These are phyloP conservation scores for Ormyrus rosae DNA, from an alignment of 2,888 invertebrate species.

Conservation along the genomic window DNA sequence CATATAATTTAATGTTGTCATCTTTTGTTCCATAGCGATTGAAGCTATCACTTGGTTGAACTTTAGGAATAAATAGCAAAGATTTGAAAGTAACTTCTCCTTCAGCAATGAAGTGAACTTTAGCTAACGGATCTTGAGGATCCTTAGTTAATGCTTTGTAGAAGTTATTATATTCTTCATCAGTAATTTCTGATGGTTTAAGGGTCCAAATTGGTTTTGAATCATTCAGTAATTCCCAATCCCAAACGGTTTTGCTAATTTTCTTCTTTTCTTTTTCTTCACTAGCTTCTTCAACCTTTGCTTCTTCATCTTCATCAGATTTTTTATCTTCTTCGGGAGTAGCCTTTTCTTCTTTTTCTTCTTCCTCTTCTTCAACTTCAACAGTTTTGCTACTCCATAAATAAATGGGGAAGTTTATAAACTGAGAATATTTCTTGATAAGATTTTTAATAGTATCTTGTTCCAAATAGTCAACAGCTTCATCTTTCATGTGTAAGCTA, in stretches of 20 bases:
- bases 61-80: slow-evolving; percentile 93
- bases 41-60: slow-evolving; percentile 95
- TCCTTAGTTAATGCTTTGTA: slow-evolving; percentile 97
- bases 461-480: slow-evolving; percentile 97
- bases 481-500: slow-evolving; percentile 95
- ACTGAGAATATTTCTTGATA: slow-evolving; percentile 98
- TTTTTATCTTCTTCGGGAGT: slow-evolving; percentile 66
- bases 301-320: slow-evolving; percentile 78
- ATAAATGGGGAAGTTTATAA: slow-evolving; percentile 99
- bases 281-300: slow-evolving; percentile 81
- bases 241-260: slow-evolving; percentile 97
- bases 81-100: slow-evolving; percentile 99
- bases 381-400: slow-evolving; percentile 87
- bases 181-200: slow-evolving; percentile 89
- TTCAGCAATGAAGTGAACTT: slow-evolving; percentile 97
- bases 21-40: slow-evolving; percentile 96
- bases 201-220: slow-evolving; percentile 99
- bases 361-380: slow-evolving; percentile 79
- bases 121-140: slow-evolving; percentile 87
- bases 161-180: slow-evolving; percentile 95
- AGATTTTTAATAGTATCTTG: slow-evolving; percentile 92
- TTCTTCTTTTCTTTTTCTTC: slow-evolving; percentile 88
- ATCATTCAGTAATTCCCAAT: slow-evolving; percentile 97
- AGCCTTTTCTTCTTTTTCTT: slow-evolving; percentile 78
- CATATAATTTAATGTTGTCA: slow-evolving; percentile 97